Base-by-base conservation (phyloP, 2,113 vertebrate species). In the Meleagris gallopavo region DNA sequence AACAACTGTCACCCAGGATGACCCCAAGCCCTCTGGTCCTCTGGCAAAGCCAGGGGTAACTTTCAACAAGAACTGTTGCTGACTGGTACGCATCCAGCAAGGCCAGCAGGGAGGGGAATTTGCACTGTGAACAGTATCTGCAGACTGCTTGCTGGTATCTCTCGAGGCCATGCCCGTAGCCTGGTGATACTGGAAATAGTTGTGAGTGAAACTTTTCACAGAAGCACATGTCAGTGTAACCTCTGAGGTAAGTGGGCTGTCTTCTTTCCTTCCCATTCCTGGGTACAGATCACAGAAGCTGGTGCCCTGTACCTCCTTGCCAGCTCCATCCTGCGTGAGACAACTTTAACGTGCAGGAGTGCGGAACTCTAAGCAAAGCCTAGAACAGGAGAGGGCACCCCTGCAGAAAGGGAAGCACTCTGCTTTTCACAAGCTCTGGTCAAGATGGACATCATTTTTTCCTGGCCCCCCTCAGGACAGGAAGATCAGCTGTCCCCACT, bases 1-100 rank as follows among this genome's bases (percentile, higher is more conserved):
- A 98, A 98, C 97, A 96, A 97, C 97, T 97, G 93, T 97, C 96
- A 97, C 95, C 96, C 95, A 96, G 97, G 97, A 97, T 94, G 89
- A 95, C 95, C 94, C 95, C 92, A 94, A 94, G 89, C 95, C 91
- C 96, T 95, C 95, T 89, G 96, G 89, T 96, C 86, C 96, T 86
- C 95, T 85, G 94, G 96, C 75, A 96, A 97, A 97, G 96, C 96
- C 96, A 93, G 50, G 73, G 95, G 72, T 34, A 48, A 87, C 85
- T 92, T 50, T 86, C 69, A 54, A 74, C 78, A 81, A 82, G 95
- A 87, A 91, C 83, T 95, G 94, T 15, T 93, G 96, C 92, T 92
- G 94, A 87, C 82, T 78, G 88, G 78, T 77, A 78, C 83, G 90
- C 73, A 81, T 65, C 88, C 93, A 96, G 95, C 89, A 88, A 94